Conservation (phyloP, 1,140 invertebrate species). For the Chymomyza costata region DNA sequence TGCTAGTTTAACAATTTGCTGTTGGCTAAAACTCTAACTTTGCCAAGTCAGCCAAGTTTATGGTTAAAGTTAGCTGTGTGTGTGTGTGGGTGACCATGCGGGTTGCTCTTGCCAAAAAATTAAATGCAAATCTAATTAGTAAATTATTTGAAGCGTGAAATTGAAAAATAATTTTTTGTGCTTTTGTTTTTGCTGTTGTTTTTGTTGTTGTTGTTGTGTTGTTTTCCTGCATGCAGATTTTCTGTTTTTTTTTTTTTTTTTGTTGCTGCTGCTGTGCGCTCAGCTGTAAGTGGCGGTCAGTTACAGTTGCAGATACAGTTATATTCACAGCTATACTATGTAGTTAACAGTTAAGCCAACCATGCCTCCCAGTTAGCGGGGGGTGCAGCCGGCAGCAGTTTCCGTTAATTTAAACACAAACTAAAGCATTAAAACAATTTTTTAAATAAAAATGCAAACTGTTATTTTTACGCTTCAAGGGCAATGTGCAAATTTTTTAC, state of each 20-base stretch:
- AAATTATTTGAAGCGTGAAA: slow-evolving; percentile 74
- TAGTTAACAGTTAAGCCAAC: background rate
- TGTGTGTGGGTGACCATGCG: background rate
- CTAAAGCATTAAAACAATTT: slow-evolving; percentile 47
- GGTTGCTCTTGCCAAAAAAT: slow-evolving; percentile 51
- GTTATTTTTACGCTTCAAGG: slow-evolving; percentile 34
- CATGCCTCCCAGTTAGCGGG: background rate
- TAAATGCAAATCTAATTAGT: slow-evolving; percentile 74
- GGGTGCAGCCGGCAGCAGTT: slow-evolving; percentile 20
- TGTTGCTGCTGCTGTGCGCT: slow-evolving; percentile 43
- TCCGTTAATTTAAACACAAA: slow-evolving; percentile 48
- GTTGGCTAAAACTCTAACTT: slow-evolving; percentile 10
- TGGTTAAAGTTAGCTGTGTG: slow-evolving; percentile 13
- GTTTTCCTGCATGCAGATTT: slow-evolving; percentile 48
- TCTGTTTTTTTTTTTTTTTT: slow-evolving; percentile 17
- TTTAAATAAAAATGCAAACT: slow-evolving; percentile 27
- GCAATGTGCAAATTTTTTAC: slow-evolving; percentile 8
- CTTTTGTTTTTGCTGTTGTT: slow-evolving; percentile 8
- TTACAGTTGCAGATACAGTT: slow-evolving; percentile 6
- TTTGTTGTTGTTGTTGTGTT: slow-evolving; percentile 18
- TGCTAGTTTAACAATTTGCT: slow-evolving; percentile 1
- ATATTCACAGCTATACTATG: background rate
- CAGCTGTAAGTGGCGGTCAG: slow-evolving; percentile 52
- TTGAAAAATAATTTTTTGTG: slow-evolving; percentile 68
- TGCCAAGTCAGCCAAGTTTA: slow-evolving; percentile 55